These are phyloP conservation scores for Nilaparvata lugens DNA, from an alignment of 1,140 invertebrate genomes.

Conservation along the genomic window DNA sequence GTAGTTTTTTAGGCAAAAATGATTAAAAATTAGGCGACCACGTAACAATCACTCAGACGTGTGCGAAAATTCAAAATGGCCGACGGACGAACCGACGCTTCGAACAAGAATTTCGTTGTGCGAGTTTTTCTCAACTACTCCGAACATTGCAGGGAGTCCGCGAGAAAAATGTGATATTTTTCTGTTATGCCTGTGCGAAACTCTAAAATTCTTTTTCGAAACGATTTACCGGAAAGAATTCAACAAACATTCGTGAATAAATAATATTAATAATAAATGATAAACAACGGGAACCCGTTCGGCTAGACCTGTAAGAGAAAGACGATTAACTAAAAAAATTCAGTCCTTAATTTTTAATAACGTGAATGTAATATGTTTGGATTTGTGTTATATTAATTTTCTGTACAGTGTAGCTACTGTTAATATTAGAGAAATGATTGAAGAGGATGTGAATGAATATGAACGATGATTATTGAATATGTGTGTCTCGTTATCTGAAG, in stretches of 20 bases:
- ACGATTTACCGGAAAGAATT: too few species aligned
- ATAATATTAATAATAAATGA: too few species aligned
- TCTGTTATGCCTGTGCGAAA: too few species aligned
- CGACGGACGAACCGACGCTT: too few species aligned
- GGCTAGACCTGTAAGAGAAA: too few species aligned
- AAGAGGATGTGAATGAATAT: not conserved
- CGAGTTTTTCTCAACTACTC: not conserved
- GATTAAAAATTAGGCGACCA: not conserved
- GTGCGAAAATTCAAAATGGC: too few species aligned
- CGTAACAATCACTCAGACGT: not conserved
- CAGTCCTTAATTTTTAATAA: conserved; percentile 9
- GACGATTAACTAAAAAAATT: too few species aligned
- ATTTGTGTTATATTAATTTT: conserved; percentile 9
- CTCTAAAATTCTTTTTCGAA: too few species aligned
- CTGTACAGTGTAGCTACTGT: conserved; percentile 13
- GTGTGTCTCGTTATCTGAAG: not conserved
- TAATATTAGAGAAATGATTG: not conserved
- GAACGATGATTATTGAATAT: not conserved
- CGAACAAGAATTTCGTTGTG: too few species aligned
- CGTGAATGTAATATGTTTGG: conserved; percentile 9
- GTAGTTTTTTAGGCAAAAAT: not conserved
- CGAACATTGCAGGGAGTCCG: not conserved
- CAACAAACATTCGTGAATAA: too few species aligned
- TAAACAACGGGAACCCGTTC: too few species aligned
- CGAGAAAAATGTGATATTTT: not conserved